Evolutionary conservation across 2,888 invertebrate species (phyloP).

Genomic region (Scrobipalpa costella): DNA sequence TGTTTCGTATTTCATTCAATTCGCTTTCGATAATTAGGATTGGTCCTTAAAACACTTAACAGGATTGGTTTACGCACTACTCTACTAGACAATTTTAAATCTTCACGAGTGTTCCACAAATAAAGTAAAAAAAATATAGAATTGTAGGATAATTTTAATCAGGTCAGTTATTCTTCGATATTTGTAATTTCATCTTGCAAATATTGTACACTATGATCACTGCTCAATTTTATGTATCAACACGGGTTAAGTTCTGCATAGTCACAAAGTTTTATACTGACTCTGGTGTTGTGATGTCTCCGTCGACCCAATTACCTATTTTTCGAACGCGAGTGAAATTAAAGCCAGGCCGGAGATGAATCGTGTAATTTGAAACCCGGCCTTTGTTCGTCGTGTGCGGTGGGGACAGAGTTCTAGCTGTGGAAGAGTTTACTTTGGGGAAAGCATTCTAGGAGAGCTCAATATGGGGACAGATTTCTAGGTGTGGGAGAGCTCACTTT

Average conservation of each 20-base stretch:
- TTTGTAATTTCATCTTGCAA: too few relatives aligned
- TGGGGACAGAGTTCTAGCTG: background rate
- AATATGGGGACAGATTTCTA: background rate
- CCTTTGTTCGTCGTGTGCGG: conserved; percentile 52
- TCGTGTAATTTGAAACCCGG: conserved; percentile 66
- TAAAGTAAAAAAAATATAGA: too few relatives aligned
- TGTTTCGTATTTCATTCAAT: too few relatives aligned
- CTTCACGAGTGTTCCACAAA: too few relatives aligned
- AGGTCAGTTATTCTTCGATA: too few relatives aligned
- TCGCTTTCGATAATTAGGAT: too few relatives aligned
- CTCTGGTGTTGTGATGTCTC: conserved; percentile 9
- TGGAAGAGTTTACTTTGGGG: background rate
- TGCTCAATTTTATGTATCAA: background rate
- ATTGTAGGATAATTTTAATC: too few relatives aligned
- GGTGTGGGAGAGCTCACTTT: too few relatives aligned
- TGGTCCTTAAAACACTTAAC: too few relatives aligned
- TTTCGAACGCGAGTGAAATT: conserved; percentile 61
- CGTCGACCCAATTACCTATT: conserved; percentile 66
- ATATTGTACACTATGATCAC: too few relatives aligned
- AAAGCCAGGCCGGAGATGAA: conserved; percentile 62
- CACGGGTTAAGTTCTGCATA: background rate
- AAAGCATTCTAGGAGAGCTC: background rate
- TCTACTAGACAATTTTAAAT: too few relatives aligned
- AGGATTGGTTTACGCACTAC: too few relatives aligned
- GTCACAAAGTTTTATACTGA: background rate